These are phyloP conservation scores for Arrhamphus sclerolepis DNA, from an alignment of 2,797 vertebrate genomes.

Conservation along the genomic window DNA sequence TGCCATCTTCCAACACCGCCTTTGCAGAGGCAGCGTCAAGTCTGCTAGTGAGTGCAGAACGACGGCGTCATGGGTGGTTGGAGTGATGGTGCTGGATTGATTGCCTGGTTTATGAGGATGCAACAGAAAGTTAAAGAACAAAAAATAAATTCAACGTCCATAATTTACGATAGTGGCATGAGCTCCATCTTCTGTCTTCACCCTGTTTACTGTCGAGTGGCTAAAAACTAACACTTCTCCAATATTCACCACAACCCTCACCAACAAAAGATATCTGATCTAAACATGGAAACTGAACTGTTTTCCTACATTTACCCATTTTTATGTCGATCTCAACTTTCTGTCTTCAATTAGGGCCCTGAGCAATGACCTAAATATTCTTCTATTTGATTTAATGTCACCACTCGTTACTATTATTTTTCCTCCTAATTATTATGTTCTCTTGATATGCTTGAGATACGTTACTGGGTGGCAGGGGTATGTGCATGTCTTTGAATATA, in stretches of 20 bases:
- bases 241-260: slow-evolving; percentile 31
- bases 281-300: slow-evolving; percentile 31
- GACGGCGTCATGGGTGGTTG: neutral
- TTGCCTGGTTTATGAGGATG: no score
- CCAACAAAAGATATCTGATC: slow-evolving; percentile 5
- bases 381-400: slow-evolving; percentile 11
- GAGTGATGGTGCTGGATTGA: neutral
- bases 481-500: no score
- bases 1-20: neutral
- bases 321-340: slow-evolving; percentile 14
- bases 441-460: slow-evolving; percentile 2
- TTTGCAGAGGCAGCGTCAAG: no score
- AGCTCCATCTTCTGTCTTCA: no score
- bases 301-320: slow-evolving; percentile 15
- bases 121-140: no score
- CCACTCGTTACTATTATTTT: neutral
- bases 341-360: neutral
- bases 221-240: no score
- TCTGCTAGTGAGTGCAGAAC: neutral
- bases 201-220: no score
- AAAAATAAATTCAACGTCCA: no score
- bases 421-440: slow-evolving; percentile 8
- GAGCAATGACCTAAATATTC: slow-evolving; percentile 15
- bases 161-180: no score
- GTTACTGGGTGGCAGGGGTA: no score